These are phyloP conservation scores for Tetranychus truncatus DNA, from an alignment of 2,888 invertebrate species.

Conservation along the genomic window DNA sequence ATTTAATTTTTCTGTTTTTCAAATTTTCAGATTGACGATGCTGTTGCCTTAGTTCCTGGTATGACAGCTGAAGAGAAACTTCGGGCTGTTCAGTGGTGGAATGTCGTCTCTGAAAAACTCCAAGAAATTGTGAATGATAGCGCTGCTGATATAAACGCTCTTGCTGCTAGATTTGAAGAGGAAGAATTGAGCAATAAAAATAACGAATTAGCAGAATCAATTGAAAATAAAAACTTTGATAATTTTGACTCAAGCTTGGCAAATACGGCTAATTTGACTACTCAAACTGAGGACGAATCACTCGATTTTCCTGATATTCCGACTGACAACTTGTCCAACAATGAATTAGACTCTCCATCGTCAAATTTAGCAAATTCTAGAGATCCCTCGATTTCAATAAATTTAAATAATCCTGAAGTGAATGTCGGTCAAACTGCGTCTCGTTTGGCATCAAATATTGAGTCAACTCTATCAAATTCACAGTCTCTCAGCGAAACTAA, in stretches of 20 bases:
- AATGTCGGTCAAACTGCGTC: background rate
- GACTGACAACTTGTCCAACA: background rate
- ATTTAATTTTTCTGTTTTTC: background rate
- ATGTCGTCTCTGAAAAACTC: constrained; percentile 29
- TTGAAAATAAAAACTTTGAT: background rate
- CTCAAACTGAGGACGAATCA: background rate
- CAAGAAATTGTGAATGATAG: constrained; percentile 30
- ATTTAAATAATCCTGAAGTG: background rate
- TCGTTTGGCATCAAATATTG: background rate
- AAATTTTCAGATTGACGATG: constrained; percentile 29
- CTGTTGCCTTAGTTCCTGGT: constrained; percentile 29
- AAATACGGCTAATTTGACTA: background rate
- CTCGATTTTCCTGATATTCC: background rate
- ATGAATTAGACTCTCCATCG: background rate
- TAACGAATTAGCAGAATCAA: background rate
- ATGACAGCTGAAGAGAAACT: constrained; percentile 30
- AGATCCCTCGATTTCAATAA: background rate
- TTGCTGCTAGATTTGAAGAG: background rate
- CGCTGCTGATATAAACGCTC: constrained; percentile 29
- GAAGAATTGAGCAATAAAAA: background rate
- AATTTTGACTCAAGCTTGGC: background rate
- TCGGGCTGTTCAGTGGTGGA: constrained; percentile 31
- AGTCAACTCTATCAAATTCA: background rate
- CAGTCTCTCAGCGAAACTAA: background rate
- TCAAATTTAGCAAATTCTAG: background rate